These are phyloP conservation scores for Pilophorus perplexus DNA, from an alignment of 2,888 invertebrate species.

Conservation along the genomic window DNA sequence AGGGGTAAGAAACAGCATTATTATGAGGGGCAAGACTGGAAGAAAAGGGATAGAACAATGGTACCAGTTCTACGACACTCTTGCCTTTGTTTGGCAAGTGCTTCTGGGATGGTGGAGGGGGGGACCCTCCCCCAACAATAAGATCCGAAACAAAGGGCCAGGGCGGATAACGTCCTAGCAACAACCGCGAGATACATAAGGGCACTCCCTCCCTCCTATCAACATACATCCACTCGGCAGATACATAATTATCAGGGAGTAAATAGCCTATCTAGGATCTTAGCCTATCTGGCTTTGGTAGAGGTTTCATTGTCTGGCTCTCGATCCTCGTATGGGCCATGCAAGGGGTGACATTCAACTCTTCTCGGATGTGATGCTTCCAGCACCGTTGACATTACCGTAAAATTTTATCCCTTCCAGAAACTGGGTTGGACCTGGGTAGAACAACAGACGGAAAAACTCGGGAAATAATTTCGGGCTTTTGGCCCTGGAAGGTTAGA, in stretches of 20 bases:
- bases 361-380: no score
- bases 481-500: no score
- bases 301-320: conserved; percentile 27
- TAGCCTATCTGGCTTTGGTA: conserved; percentile 27
- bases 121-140: conserved; percentile 44
- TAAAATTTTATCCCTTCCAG: no score
- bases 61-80: conserved; percentile 46
- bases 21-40: conserved; percentile 41
- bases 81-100: conserved; percentile 48
- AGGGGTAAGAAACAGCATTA: conserved; percentile 44
- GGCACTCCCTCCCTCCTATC: conserved; percentile 33
- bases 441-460: no score
- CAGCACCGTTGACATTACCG: no score
- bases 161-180: conserved; percentile 47
- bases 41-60: conserved; percentile 46
- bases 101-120: conserved; percentile 42
- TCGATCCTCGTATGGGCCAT: conserved; percentile 13
- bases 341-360: neutral
- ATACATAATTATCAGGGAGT: conserved; percentile 38
- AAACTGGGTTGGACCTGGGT: no score
- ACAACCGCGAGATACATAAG: conserved; percentile 39
- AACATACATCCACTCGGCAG: conserved; percentile 40
- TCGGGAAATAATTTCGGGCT: no score
- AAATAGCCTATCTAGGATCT: conserved; percentile 40
- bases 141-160: conserved; percentile 47